Percentiles rank a stretch among this genome's conserved stretches.
phyloP scores from a whole-genome alignment of 2,888 invertebrate species.

The Mesorhabditis belari region DNA sequence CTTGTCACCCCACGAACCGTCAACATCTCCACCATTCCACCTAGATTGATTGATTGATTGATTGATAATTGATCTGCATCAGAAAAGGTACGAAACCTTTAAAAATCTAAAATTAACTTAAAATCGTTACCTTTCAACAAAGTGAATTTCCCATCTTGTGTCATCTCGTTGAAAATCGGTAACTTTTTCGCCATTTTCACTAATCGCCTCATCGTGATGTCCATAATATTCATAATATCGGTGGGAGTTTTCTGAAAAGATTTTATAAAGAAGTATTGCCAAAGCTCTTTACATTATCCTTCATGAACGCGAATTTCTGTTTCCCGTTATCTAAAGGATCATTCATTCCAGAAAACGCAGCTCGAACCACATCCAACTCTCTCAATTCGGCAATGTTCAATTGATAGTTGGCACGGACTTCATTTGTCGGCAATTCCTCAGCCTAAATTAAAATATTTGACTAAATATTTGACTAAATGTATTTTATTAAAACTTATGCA shows the following conservation, averaged over 20 bases:
- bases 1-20: constrained; percentile 46
- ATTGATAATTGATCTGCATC: neutral
- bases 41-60: constrained; percentile 12
- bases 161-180: constrained; percentile 41
- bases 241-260: constrained; percentile 22
- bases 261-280: too few species aligned
- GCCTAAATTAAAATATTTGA: neutral
- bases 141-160: constrained; percentile 48
- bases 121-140: constrained; percentile 37
- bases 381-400: constrained; percentile 39
- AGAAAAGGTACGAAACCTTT: constrained; percentile 2
- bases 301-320: constrained; percentile 29
- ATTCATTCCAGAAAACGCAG: constrained; percentile 44
- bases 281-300: constrained; percentile 2
- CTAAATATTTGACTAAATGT: too few species aligned
- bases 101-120: neutral
- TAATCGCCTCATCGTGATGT: constrained; percentile 48
- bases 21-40: constrained; percentile 49
- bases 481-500: too few species aligned
- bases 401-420: constrained; percentile 27
- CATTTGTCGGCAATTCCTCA: too few species aligned
- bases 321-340: constrained; percentile 38
- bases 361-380: constrained; percentile 34
- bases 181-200: constrained; percentile 48
- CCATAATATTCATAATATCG: constrained; percentile 50